Evolutionary conservation across 2,888 invertebrate genomes (phyloP), one percentile per base, ranked within the genome.

Genomic region (Drosophila leonis): DNA sequence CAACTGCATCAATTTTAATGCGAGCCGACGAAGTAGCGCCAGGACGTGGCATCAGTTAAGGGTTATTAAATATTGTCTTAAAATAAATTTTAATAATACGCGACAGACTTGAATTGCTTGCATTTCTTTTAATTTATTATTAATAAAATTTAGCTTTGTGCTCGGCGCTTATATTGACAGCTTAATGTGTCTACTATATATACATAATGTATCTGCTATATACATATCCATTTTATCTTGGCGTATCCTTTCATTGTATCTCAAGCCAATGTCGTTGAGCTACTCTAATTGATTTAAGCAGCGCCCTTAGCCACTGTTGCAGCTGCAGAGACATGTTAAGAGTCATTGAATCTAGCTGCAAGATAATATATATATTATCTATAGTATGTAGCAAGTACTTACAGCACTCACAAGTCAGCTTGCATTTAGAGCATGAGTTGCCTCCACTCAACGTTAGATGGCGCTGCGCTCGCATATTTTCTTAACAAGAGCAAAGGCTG

Each of bases 1-100:
- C 72, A 69, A 72, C 51, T 65, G 63, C 75, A 78, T 75, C 73
- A 80, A 80, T 65, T 75, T 75, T 66, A 79, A 67, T 79, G 81
- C 31, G 52, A 31, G 54, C 33, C 57, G 66, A 64, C 60, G 56
- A 68, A 72, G 82, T 80, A 72, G 66, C 24, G 55, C 51, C 41
- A 56, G 65, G 72, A 37, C 55, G 46, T 39, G 61, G 54, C 31
- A 41, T 18, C n/a, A 48, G 46, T 29, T 18, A 13, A 35, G 35
- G 13, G 35, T 27, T 33, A 33, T 46, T 57, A 24, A 24, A 52
- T 35, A 35, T 35, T 15, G 8, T 15, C 35, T 33, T 35, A 35
- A 52, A 35, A 35, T 35, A 29, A 18, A 15, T 13, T 35, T 51
- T 3, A 13, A 15, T 35, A 35, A 10, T 13, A 35, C 13, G 9